These are phyloP conservation scores for Neria commutata DNA, from an alignment of 2,888 invertebrate species.

Conservation along the genomic window DNA sequence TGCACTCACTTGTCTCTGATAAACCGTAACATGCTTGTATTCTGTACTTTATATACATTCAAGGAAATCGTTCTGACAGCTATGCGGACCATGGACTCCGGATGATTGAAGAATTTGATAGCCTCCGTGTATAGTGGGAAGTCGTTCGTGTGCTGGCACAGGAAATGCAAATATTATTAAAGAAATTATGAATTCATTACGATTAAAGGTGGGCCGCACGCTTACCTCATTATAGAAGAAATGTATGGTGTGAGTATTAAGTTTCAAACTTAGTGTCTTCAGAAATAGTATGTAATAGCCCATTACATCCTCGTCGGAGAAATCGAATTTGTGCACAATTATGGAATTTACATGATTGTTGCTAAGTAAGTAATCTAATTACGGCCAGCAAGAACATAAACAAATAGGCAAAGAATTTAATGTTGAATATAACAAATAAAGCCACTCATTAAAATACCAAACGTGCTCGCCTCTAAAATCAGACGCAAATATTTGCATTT, in stretches of 20 bases:
- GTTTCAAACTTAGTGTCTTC: conserved; percentile 95
- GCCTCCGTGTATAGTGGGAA: conserved; percentile 99
- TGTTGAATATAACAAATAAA: neutral
- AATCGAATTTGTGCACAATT: conserved; percentile 99
- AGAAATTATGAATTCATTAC: neutral
- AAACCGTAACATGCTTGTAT: conserved; percentile 92
- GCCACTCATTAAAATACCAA: too few relatives aligned
- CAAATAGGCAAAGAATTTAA: conserved; percentile 11
- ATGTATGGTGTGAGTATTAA: conserved; percentile 98
- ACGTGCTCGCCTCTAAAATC: neutral
- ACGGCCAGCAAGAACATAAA: conserved; percentile 31
- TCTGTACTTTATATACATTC: conserved; percentile 95
- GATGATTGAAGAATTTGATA: conserved; percentile 98
- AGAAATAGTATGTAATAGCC: conserved; percentile 99
- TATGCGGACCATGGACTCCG: conserved; percentile 98
- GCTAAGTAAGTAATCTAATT: conserved; percentile 95
- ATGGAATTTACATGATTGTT: conserved; percentile 99
- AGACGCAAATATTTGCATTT: neutral
- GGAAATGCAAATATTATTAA: conserved; percentile 8
- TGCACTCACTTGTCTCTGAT: conserved; percentile 78
- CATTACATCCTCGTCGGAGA: conserved; percentile 99
- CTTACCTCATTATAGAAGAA: conserved; percentile 96
- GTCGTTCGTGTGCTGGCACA: conserved; percentile 91
- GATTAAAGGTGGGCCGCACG: conserved; percentile 18
- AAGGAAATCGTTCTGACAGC: conserved; percentile 96